Evolutionary conservation across 2,797 vertebrate genomes (phyloP), one percentile per base, ranked within the genome.

Genomic region (Alca torda): DNA sequence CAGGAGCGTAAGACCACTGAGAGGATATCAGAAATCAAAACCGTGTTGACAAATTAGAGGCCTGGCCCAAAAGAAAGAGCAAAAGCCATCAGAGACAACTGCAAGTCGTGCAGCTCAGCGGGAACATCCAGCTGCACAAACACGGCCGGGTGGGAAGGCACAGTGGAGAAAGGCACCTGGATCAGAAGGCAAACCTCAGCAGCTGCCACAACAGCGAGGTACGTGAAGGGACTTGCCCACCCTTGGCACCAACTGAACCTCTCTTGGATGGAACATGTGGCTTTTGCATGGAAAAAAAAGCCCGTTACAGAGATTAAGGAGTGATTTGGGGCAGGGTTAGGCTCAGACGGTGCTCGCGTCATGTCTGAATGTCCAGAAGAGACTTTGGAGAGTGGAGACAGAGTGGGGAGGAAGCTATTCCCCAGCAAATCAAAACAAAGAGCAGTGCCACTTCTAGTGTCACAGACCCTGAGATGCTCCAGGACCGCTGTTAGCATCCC

Each of bases 201-300:
- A 11, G 48, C 57, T 75, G 53, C 74, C 18, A 16, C 53, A 35
- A 6, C 24, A 84, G 61, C 33, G 12, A n/a, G 64, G 64, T 21
- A 23, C 2, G 0, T 2, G 54, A 35, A 51, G 54, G 60, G 12
- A 18, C 13, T 24, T 6, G 0, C 10, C 50, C 41, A 18, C 31
- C 16, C 54, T 21, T 0, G 0, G 37, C 50, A 70, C 69, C 8
- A 56, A 1, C 53, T 41, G 45, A 25, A 37, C 7, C 11, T 23
- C 31, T 43, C 50, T 50, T 5, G 59, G 35, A 11, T 46, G 20
- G 25, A 12, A 11, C 25, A 1, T 0, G 2, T 24, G 67, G 15
- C 26, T 50, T 82, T 45, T n/a, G 46, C 41, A 33, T 1, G 0
- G 21, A 33, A 61, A 30, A 30, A 65, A 50, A 28, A n/a, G 2